Conservation (phyloP, 2,888 invertebrate genomes). For the Ommatoiulus sabulosus region DNA sequence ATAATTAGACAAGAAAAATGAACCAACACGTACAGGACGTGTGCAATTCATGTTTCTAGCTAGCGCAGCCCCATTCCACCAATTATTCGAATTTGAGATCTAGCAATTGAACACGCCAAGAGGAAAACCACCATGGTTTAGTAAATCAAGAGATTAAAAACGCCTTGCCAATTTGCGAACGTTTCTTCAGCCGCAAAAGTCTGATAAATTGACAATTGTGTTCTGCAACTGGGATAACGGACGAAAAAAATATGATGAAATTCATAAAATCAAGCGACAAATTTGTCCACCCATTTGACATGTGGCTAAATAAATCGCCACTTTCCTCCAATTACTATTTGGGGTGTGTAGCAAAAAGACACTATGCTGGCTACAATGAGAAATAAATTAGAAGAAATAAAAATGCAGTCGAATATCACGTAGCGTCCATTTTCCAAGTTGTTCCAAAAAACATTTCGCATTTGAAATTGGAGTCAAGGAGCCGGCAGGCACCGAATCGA, state of each 20-base stretch:
- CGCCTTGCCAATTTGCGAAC: too few relatives aligned
- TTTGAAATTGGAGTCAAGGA: constrained; percentile 21
- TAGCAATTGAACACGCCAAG: too few relatives aligned
- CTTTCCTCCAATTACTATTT: constrained; percentile 22
- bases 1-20: too few relatives aligned
- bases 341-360: neutral
- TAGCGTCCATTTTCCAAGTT: constrained; percentile 19
- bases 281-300: neutral
- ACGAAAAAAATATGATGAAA: neutral
- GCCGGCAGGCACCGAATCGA: constrained; percentile 24
- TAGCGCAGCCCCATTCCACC: too few relatives aligned
- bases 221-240: neutral
- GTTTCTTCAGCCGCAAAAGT: too few relatives aligned
- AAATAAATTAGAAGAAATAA: constrained; percentile 24
- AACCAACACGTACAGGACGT: too few relatives aligned
- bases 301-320: constrained; percentile 6
- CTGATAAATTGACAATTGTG: constrained; percentile 19
- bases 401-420: constrained; percentile 13
- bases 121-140: too few relatives aligned
- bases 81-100: too few relatives aligned
- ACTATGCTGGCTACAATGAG: constrained; percentile 28
- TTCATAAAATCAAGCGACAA: neutral
- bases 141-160: too few relatives aligned
- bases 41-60: too few relatives aligned
- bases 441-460: constrained; percentile 29